A percentile compares a stretch with the other conserved stretches of the same genome.
phyloP scores from a whole-genome alignment of 2,888 invertebrate species.

The Calliopum simillimum region DNA sequence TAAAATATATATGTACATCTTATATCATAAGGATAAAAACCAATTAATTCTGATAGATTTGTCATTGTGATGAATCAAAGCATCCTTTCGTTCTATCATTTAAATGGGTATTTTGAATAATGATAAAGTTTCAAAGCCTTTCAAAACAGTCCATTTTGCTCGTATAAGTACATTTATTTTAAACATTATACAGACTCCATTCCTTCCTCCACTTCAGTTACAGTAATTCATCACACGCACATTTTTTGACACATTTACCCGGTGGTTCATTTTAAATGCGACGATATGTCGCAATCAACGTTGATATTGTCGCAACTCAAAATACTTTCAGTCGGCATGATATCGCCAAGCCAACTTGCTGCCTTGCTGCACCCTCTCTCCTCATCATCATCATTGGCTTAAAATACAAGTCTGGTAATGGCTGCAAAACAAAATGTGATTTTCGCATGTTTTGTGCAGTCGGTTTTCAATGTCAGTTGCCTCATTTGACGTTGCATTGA shows the following conservation, averaged over 20 bases:
- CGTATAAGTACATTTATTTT: too few relatives aligned
- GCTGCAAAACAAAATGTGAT: slow-evolving; percentile 25
- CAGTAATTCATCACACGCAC: background rate
- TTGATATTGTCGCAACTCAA: background rate
- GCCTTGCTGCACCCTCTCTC: background rate
- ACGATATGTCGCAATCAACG: slow-evolving; percentile 24
- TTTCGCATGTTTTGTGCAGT: slow-evolving; percentile 35
- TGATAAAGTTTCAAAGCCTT: too few relatives aligned
- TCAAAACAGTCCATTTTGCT: too few relatives aligned
- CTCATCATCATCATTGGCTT: background rate
- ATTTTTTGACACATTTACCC: background rate
- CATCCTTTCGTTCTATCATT: too few relatives aligned
- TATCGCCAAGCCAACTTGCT: too few relatives aligned
- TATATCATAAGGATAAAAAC: too few relatives aligned
- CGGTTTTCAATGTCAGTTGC: slow-evolving; percentile 19
- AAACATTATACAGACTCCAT: too few relatives aligned
- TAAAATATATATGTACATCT: too few relatives aligned
- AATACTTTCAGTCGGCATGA: background rate
- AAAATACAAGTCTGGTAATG: background rate
- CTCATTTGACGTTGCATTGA: slow-evolving; percentile 23
- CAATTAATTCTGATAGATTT: too few relatives aligned
- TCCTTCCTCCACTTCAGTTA: background rate
- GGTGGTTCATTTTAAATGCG: slow-evolving; percentile 5
- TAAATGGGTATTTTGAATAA: too few relatives aligned
- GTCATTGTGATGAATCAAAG: too few relatives aligned